Percentiles rank a stretch among this genome's conserved stretches.
Evolutionary conservation across 2,113 vertebrate species (phyloP).

Genomic region (Rhinoderma darwinii): DNA sequence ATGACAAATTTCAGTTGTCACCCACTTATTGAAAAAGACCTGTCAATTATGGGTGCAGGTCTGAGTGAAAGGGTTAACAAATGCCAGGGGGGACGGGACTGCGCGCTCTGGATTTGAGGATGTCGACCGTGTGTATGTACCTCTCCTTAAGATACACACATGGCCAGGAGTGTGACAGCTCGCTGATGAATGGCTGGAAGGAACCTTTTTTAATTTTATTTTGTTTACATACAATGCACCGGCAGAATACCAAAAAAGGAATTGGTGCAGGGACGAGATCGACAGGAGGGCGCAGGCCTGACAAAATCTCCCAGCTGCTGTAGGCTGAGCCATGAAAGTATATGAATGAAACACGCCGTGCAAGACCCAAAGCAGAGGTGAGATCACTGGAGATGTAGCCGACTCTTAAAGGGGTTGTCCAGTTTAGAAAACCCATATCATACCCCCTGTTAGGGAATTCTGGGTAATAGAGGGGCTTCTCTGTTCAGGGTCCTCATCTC

Average conservation of each 20-base stretch:
- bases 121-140: not conserved
- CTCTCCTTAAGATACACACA: constrained; percentile 22
- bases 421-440: too few relatives aligned
- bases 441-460: too few relatives aligned
- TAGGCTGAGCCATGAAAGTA: not conserved
- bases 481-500: too few relatives aligned
- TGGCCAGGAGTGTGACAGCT: not conserved
- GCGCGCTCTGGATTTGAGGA: not conserved
- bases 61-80: not conserved
- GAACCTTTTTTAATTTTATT: constrained; percentile 42
- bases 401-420: too few relatives aligned
- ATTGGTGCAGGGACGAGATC: not conserved
- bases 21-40: not conserved
- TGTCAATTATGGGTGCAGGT: not conserved
- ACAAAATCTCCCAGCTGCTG: constrained; percentile 35
- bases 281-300: not conserved
- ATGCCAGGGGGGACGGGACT: too few relatives aligned
- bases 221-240: constrained; percentile 32
- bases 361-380: too few relatives aligned
- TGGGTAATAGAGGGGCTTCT: too few relatives aligned
- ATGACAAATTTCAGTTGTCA: not conserved
- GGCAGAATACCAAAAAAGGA: constrained; percentile 44
- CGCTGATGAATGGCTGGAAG: constrained; percentile 12
- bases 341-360: not conserved
- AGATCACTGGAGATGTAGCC: not conserved